These are phyloP conservation scores for Meloidogyne floridensis DNA, from an alignment of 1,140 invertebrate genomes.

Conservation along the genomic window DNA sequence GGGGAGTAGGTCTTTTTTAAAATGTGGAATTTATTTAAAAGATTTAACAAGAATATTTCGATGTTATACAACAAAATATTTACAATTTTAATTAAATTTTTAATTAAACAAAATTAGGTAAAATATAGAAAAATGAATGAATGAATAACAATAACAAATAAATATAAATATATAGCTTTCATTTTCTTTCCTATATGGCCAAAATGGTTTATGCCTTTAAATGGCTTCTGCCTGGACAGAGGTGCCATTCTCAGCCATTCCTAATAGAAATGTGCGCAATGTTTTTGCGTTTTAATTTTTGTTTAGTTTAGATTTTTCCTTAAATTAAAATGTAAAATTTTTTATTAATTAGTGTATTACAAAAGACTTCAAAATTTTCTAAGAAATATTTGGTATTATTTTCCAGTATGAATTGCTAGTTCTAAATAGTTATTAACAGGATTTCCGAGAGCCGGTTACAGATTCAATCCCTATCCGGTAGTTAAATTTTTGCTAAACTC, in stretches of 20 bases:
- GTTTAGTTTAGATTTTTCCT: no score
- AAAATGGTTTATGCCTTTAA: not conserved
- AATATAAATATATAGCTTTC: not conserved
- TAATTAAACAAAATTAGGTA: not conserved
- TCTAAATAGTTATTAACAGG: no score
- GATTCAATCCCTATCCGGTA: no score
- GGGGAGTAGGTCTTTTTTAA: not conserved
- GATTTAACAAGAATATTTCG: not conserved
- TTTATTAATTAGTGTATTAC: no score
- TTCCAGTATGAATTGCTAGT: no score
- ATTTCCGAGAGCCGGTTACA: no score
- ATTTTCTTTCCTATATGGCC: not conserved
- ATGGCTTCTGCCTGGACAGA: slow-evolving; percentile 5
- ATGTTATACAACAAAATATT: not conserved
- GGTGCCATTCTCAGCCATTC: not conserved
- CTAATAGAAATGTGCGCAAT: not conserved
- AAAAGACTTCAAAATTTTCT: no score
- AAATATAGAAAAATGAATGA: not conserved
- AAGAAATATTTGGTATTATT: no score
- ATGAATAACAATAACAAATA: not conserved
- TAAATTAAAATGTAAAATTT: no score
- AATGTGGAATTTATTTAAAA: not conserved
- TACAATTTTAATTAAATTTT: not conserved
- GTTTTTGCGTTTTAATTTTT: not conserved
- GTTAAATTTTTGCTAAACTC: no score